Conservation (phyloP, 2,113 vertebrate genomes). For the Ailuropoda melanoleuca region DNA sequence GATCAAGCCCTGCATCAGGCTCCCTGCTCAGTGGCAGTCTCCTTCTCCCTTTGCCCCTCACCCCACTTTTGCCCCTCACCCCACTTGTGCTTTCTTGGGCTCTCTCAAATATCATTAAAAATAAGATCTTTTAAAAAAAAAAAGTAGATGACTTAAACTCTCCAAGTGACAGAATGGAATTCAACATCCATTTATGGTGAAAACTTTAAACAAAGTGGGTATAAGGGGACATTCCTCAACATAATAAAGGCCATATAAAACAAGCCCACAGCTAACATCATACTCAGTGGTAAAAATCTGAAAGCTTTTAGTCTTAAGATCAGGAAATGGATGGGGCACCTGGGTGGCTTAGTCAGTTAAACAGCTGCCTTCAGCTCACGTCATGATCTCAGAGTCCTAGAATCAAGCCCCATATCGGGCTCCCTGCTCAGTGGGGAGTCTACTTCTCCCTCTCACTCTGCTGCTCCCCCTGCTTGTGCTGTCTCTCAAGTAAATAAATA, state of each 20-base stretch:
- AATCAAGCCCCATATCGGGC: background rate
- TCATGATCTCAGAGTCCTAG: background rate
- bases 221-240: background rate
- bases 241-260: background rate
- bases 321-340: background rate
- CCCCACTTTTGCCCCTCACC: no score
- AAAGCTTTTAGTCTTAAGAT: background rate
- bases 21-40: no score
- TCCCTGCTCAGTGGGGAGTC: background rate
- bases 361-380: no score
- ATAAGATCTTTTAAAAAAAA: background rate
- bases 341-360: no score
- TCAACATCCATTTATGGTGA: background rate
- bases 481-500: background rate
- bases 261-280: background rate
- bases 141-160: background rate
- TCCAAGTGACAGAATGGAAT: background rate
- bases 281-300: background rate
- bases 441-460: background rate
- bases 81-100: no score
- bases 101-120: no score
- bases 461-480: no score
- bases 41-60: no score
- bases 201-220: background rate
- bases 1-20: background rate